Percentiles rank a stretch among this genome's conserved stretches.
Conservation (phyloP, 2,888 invertebrate species). For the Plagodis dolabraria region DNA sequence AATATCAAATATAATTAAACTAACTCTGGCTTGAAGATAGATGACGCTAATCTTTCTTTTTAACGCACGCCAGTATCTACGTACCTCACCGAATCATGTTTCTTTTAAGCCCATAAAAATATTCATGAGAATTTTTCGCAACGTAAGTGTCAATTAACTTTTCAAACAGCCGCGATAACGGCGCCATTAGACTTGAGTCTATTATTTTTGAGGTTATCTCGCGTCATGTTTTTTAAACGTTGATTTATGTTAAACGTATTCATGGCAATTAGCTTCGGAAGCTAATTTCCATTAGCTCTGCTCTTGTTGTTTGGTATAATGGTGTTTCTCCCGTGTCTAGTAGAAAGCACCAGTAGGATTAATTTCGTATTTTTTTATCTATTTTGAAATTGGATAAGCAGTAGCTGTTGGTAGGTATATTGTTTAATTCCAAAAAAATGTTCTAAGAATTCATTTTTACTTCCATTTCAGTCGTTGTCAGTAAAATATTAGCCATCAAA, state of each 20-base stretch:
- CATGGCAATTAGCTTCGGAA: conserved; percentile 62
- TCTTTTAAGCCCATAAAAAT: conserved; percentile 10
- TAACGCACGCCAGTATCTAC: no score
- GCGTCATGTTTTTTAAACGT: conserved; percentile 62
- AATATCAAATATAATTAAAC: no score
- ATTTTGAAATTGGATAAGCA: no score
- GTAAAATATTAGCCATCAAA: no score
- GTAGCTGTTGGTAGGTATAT: no score
- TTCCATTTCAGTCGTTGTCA: no score
- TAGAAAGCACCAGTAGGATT: conserved; percentile 16
- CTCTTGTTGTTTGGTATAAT: conserved; percentile 53
- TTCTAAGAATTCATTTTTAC: no score
- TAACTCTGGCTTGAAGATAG: no score
- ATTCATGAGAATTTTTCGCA: conserved; percentile 28
- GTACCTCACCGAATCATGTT: no score
- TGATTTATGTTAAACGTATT: conserved; percentile 67
- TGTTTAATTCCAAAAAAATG: no score
- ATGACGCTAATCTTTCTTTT: no score
- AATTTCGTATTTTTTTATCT: background rate
- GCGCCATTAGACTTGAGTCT: conserved; percentile 26
- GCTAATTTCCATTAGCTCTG: conserved; percentile 63
- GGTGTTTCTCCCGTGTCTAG: conserved; percentile 37
- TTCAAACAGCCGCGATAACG: conserved; percentile 31
- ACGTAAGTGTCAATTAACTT: conserved; percentile 32
- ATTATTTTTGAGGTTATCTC: conserved; percentile 41